phyloP scores from a whole-genome alignment of 1,140 invertebrate species.

The Diachasmimorpha longicaudata region DNA sequence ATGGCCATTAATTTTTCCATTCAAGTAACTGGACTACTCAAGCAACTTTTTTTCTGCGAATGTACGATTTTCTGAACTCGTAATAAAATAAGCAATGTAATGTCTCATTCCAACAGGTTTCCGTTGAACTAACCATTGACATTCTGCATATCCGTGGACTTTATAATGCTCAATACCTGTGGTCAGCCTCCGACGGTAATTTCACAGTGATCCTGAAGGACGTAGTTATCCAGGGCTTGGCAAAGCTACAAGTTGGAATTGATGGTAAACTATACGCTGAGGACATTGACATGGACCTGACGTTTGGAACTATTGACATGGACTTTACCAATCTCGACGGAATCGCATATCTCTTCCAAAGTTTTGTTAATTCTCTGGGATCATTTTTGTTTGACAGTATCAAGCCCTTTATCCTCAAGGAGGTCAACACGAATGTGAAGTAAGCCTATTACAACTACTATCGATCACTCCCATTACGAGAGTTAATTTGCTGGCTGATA shows the following conservation, averaged over 20 bases:
- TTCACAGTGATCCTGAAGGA: constrained; percentile 77
- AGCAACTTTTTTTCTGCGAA: too few relatives aligned
- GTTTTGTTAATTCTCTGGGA: constrained; percentile 79
- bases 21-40: too few relatives aligned
- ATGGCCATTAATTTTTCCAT: too few relatives aligned
- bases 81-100: neutral
- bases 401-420: constrained; percentile 80
- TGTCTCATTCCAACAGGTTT: constrained; percentile 61
- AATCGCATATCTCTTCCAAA: constrained; percentile 75
- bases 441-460: constrained; percentile 33
- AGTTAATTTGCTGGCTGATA: neutral
- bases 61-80: neutral
- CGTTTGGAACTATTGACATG: constrained; percentile 77
- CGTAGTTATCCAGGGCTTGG: constrained; percentile 71
- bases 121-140: constrained; percentile 72
- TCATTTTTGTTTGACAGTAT: constrained; percentile 84
- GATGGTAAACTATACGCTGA: constrained; percentile 78
- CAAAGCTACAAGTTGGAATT: constrained; percentile 71
- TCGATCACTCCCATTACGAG: neutral
- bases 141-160: constrained; percentile 74
- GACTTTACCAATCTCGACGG: constrained; percentile 83
- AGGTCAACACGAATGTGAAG: constrained; percentile 73
- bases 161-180: constrained; percentile 75
- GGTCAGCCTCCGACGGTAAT: constrained; percentile 73
- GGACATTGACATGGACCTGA: constrained; percentile 80